Conservation (phyloP, 1,140 invertebrate genomes). For the Uloborus diversus region DNA sequence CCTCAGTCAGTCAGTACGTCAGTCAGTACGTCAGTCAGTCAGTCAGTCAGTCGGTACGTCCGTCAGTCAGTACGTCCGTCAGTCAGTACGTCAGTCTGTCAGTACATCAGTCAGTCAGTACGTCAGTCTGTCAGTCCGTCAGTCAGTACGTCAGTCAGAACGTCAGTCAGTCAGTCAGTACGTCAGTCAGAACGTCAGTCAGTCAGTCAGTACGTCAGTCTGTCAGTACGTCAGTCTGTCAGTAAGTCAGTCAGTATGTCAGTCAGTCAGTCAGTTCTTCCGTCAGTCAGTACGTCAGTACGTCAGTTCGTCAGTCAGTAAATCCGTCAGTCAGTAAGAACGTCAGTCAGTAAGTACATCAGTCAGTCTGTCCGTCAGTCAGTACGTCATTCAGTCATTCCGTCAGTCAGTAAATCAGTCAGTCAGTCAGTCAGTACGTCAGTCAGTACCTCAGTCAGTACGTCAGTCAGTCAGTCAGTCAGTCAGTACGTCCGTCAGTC, state of each 20-base stretch:
- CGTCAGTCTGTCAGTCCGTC: background rate
- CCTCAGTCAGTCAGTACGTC: background rate
- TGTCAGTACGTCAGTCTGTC: too few species aligned
- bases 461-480: too few species aligned
- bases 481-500: too few species aligned
- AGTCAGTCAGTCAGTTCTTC: too few species aligned
- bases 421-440: background rate
- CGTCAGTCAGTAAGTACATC: background rate
- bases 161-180: too few species aligned
- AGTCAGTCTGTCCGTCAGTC: background rate
- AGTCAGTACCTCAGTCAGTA: background rate
- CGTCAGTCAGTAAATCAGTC: background rate
- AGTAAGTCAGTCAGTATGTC: too few species aligned
- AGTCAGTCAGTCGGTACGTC: background rate
- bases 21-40: background rate
- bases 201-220: too few species aligned
- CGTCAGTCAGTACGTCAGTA: too few species aligned
- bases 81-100: background rate
- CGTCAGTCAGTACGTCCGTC: background rate
- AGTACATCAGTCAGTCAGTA: background rate
- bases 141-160: too few species aligned
- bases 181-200: too few species aligned
- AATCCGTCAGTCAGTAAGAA: too few species aligned
- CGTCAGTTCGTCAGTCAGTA: too few species aligned
- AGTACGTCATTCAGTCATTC: background rate